These are phyloP conservation scores for Microplitis mediator DNA, from an alignment of 1,140 invertebrate species.

Conservation along the genomic window DNA sequence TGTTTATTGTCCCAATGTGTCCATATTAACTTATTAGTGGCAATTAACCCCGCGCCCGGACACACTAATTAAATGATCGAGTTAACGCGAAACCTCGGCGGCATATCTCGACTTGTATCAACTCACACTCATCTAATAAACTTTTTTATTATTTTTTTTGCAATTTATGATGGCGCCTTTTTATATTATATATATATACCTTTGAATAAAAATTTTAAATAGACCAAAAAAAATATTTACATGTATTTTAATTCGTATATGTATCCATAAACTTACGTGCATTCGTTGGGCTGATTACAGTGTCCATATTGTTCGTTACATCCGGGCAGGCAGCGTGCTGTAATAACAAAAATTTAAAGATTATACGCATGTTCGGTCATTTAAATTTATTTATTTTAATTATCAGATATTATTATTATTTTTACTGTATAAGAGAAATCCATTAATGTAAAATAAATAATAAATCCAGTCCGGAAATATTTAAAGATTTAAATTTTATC, in stretches of 20 bases:
- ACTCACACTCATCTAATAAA: too few relatives aligned
- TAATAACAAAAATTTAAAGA: conserved; percentile 68
- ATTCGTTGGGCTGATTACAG: conserved; percentile 91
- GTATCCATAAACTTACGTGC: conserved; percentile 80
- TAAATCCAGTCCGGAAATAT: too few relatives aligned
- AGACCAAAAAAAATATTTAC: neutral
- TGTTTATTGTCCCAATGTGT: neutral
- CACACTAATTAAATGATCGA: conserved; percentile 57
- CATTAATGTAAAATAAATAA: too few relatives aligned
- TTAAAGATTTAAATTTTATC: too few relatives aligned
- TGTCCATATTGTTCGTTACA: conserved; percentile 88
- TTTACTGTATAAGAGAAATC: too few relatives aligned
- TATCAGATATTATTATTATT: too few relatives aligned
- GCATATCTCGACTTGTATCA: conserved; percentile 32
- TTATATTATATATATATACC: neutral
- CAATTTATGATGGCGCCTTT: neutral
- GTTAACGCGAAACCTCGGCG: conserved; percentile 52
- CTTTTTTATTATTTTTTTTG: neutral
- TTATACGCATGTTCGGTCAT: conserved; percentile 34
- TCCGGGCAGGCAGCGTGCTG: conserved; percentile 89
- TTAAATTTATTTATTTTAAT: too few relatives aligned
- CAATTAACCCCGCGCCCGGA: conserved; percentile 51
- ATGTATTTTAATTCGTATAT: conserved; percentile 4
- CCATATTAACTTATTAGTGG: conserved; percentile 32
- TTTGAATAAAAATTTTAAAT: neutral